Conservation (phyloP, 64 coral and sea anemone species). For the Stichodactyla mertensii region DNA sequence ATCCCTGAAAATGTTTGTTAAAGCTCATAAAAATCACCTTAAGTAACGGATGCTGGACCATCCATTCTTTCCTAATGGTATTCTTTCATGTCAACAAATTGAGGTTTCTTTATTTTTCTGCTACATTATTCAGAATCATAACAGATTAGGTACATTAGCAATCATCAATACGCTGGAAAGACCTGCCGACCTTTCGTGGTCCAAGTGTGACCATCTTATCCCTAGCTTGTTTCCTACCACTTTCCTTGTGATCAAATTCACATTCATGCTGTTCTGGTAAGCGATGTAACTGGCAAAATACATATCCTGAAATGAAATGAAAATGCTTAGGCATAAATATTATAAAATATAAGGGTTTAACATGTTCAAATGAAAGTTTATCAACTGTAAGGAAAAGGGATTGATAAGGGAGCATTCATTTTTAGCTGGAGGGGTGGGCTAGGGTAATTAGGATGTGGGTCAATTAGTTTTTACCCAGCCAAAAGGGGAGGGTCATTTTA, state of each 20-base stretch:
- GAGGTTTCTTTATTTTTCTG: neutral
- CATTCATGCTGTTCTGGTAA: slow-evolving; percentile 90
- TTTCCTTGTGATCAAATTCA: slow-evolving; percentile 91
- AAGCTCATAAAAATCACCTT: neutral
- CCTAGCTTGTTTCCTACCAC: slow-evolving; percentile 74
- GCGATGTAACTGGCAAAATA: slow-evolving; percentile 89
- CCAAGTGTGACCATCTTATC: slow-evolving; percentile 87
- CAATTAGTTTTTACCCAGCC: no score
- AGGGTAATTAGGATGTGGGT: no score
- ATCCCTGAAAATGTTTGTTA: neutral
- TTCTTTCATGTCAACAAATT: neutral
- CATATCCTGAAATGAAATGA: slow-evolving; percentile 47
- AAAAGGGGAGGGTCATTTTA: no score
- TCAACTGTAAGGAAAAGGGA: no score
- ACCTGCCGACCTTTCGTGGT: slow-evolving; percentile 83
- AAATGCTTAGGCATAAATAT: no score
- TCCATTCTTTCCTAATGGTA: neutral
- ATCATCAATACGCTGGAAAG: slow-evolving; percentile 86
- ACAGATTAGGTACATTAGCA: slow-evolving; percentile 7
- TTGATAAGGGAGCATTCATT: no score
- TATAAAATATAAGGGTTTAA: no score
- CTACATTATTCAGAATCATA: neutral
- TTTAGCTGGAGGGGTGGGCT: no score
- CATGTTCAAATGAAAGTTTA: no score
- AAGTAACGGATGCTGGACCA: neutral